Conservation (phyloP, 2,113 vertebrate genomes). For the Polypterus bichir region DNA sequence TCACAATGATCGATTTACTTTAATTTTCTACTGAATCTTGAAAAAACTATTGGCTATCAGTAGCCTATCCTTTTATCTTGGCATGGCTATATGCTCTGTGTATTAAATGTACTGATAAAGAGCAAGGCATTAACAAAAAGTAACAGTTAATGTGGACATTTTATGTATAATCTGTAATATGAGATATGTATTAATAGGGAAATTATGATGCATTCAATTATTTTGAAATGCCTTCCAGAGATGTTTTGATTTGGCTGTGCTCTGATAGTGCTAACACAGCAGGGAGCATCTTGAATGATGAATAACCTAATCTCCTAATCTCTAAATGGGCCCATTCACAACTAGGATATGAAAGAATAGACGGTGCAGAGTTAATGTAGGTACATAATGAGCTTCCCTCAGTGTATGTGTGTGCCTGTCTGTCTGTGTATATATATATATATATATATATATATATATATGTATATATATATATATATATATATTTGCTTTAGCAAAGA, state of each 20-base stretch:
- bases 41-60: slow-evolving; percentile 54
- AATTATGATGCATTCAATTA: slow-evolving; percentile 97
- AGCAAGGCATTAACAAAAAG: slow-evolving; percentile 76
- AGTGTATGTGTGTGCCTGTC: no score
- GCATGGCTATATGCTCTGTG: slow-evolving; percentile 64
- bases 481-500: no score
- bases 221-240: slow-evolving; percentile 88
- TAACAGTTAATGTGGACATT: slow-evolving; percentile 85
- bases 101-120: slow-evolving; percentile 75
- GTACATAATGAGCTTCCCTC: no score
- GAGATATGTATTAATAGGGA: slow-evolving; percentile 96
- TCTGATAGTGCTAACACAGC: slow-evolving; percentile 69
- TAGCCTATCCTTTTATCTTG: slow-evolving; percentile 65
- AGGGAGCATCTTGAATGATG: slow-evolving; percentile 84
- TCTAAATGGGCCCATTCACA: slow-evolving; percentile 77
- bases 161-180: slow-evolving; percentile 84
- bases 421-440: no score
- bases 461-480: no score
- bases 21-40: slow-evolving; percentile 73
- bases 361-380: slow-evolving; percentile 16
- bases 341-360: slow-evolving; percentile 57
- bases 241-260: slow-evolving; percentile 85
- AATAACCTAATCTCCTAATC: slow-evolving; percentile 98
- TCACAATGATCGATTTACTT: slow-evolving; percentile 78
- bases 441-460: no score